phyloP scores from a whole-genome alignment of 2,888 invertebrate species.

The Brachynemurus nebulosus region DNA sequence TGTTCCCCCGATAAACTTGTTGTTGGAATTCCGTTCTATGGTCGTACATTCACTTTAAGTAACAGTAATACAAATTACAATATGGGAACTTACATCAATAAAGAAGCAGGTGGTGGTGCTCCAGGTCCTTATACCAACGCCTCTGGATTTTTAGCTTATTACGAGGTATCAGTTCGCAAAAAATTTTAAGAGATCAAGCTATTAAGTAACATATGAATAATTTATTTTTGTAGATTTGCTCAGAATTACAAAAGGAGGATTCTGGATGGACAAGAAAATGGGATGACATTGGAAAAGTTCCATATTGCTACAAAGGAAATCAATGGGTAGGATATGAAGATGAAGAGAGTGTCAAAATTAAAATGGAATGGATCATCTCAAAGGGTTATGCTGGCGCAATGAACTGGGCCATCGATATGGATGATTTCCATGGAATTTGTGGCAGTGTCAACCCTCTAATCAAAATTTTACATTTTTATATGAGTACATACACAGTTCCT shows the following conservation, averaged over 20 bases:
- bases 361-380: constrained; percentile 76
- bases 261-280: constrained; percentile 72
- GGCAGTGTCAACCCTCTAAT: constrained; percentile 63
- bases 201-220: constrained; percentile 12
- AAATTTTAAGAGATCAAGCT: background rate
- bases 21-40: constrained; percentile 82
- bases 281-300: constrained; percentile 71
- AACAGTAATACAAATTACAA: constrained; percentile 70
- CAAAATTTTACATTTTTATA: constrained; percentile 54
- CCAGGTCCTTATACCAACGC: constrained; percentile 79
- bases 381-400: constrained; percentile 79
- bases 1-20: constrained; percentile 77
- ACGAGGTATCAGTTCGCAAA: constrained; percentile 45
- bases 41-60: constrained; percentile 70
- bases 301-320: constrained; percentile 70
- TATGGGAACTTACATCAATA: constrained; percentile 76
- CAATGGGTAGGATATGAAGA: constrained; percentile 90
- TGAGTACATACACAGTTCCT: constrained; percentile 57
- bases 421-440: constrained; percentile 74
- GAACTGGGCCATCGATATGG: constrained; percentile 90
- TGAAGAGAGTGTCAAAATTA: constrained; percentile 64
- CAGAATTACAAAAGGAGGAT: constrained; percentile 50
- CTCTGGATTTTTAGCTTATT: constrained; percentile 75
- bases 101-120: constrained; percentile 76
- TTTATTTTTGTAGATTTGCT: constrained; percentile 49